phyloP scores from a whole-genome alignment of 2,888 invertebrate species.

The Drosophila paramelanica region DNA sequence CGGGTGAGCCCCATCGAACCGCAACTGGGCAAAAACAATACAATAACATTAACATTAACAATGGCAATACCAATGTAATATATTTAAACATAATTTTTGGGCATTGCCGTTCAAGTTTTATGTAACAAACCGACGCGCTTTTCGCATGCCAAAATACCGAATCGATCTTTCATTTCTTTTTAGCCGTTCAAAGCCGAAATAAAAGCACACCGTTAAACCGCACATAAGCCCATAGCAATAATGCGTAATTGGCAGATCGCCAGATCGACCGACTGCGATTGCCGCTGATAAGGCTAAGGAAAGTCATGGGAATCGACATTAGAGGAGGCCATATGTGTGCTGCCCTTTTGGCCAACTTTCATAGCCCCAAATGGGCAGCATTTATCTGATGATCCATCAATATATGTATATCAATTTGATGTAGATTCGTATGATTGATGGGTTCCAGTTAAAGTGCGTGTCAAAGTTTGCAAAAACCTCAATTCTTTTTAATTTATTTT shows the following conservation, averaged over 20 bases:
- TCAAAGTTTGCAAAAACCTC: neutral
- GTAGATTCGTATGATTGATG: neutral
- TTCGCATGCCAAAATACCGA: slow-evolving; percentile 49
- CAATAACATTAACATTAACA: slow-evolving; percentile 55
- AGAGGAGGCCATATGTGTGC: slow-evolving; percentile 6
- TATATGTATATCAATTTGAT: slow-evolving; percentile 1
- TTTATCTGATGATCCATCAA: slow-evolving; percentile 3
- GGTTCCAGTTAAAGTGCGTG: neutral
- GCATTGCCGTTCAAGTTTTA: slow-evolving; percentile 37
- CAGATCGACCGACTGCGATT: slow-evolving; percentile 21
- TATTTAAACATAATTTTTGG: slow-evolving; percentile 50
- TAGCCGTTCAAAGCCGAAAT: neutral
- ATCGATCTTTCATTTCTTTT: slow-evolving; percentile 35
- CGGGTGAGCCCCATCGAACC: slow-evolving; percentile 16
- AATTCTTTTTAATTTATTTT: no score
- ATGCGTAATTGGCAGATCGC: slow-evolving; percentile 41
- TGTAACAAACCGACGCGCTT: slow-evolving; percentile 44
- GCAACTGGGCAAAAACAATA: slow-evolving; percentile 34
- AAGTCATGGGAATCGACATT: slow-evolving; percentile 19
- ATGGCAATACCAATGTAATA: slow-evolving; percentile 49
- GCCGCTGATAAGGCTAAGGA: slow-evolving; percentile 29
- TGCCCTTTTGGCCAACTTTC: slow-evolving; percentile 8
- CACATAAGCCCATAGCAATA: neutral
- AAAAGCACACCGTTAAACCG: neutral
- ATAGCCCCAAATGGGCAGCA: neutral